Conservation (phyloP, 2,888 invertebrate species). For the Diachrysia chrysitis region DNA sequence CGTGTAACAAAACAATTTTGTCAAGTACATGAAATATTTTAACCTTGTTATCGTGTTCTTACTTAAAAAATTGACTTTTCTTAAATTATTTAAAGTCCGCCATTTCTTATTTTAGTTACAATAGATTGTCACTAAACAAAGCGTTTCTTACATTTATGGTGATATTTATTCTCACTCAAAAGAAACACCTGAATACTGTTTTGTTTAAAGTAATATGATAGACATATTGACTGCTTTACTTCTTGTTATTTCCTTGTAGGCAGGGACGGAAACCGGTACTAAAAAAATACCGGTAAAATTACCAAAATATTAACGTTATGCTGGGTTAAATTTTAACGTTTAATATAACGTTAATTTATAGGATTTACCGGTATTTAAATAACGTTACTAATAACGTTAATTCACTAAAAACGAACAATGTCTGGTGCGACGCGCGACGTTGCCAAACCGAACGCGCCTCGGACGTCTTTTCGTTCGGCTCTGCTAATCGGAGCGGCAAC, state of each 20-base stretch:
- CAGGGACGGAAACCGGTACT: no score
- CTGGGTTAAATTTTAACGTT: no score
- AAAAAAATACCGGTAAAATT: no score
- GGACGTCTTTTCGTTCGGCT: no score
- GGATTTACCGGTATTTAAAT: no score
- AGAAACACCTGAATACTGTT: not conserved
- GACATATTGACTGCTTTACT: constrained; percentile 26
- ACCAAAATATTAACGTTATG: no score
- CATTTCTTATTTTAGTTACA: not conserved
- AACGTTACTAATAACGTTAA: no score
- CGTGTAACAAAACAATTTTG: not conserved
- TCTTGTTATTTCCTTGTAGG: constrained; percentile 40
- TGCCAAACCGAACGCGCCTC: no score
- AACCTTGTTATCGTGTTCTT: constrained; percentile 26
- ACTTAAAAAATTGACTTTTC: not conserved
- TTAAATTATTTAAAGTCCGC: not conserved
- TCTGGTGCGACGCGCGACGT: no score
- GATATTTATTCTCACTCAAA: not conserved
- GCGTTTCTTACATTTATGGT: not conserved
- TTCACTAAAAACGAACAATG: no score
- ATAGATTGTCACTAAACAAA: not conserved
- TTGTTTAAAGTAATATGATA: constrained; percentile 20
- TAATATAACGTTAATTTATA: no score
- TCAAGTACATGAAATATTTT: constrained; percentile 27
- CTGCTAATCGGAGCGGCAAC: no score